Evolutionary conservation across 2,888 invertebrate species (phyloP), one percentile per base, ranked within the genome.

Genomic region (Minunthozetes semirufus): DNA sequence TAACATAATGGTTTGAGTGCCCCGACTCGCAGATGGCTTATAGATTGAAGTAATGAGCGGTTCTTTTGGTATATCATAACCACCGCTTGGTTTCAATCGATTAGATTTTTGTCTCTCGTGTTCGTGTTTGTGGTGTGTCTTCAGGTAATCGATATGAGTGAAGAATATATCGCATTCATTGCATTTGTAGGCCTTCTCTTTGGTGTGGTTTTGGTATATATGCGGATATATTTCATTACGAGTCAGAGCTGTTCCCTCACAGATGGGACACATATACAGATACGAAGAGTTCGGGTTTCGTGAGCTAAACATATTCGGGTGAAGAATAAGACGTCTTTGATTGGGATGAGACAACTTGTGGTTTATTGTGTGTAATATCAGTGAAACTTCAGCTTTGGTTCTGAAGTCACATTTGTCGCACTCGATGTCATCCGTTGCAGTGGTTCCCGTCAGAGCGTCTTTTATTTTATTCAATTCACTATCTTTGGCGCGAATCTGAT

Each of bases 261-360:
- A 63, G 1, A 33, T 33, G 38, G 63, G 63, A 33, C 63, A 63
- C 63, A 33, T 63, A 63, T 63, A 63, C 17, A 63, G 63, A 33
- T 33, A 63, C n/a, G 63, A 63, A 4, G 13, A n/a, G 63, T 63
- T 63, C 8, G 63, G 33, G 63, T 63, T 63, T 63, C 38, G 33
- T 0, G 29, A 17, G n/a, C 38, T 63, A 33, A 63, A 63, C 38
- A 63, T 63, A 63, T 33, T 63, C 3, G 63, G 33, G 17, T 33
- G 63, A 33, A 63, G 38, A 33, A 33, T 33, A 1, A 63, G 63
- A 1, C 38, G 33, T n/a, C 38, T 63, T 33, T 63, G 63, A 29
- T 61, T 61, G 29, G 61, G 61, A 61, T 61, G 61, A 63, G 63
- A 33, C 63, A 63, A 63, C 38, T 33, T 33, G 63, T 63, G 63